A percentile compares a stretch with the other conserved stretches of the same genome.
These are phyloP conservation scores for Idaea straminata DNA, from an alignment of 2,888 invertebrate genomes.

Conservation along the genomic window DNA sequence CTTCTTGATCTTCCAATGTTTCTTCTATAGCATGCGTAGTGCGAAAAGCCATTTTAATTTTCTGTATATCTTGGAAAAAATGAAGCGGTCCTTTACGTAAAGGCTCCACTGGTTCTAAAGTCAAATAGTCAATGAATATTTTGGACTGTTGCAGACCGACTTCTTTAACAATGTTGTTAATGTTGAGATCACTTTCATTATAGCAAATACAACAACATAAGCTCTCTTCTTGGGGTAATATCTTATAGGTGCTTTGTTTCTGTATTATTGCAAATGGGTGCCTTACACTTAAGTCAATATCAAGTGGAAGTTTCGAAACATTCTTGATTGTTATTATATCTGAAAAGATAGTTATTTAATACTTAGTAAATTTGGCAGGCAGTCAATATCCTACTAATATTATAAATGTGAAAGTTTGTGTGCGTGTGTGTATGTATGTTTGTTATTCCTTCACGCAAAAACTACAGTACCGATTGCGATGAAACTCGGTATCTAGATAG, in stretches of 20 bases:
- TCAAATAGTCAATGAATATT: slow-evolving; percentile 61
- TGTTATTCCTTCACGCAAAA: too few relatives aligned
- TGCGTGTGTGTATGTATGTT: too few relatives aligned
- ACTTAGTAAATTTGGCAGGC: too few relatives aligned
- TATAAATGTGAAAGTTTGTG: too few relatives aligned
- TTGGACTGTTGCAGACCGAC: slow-evolving; percentile 47
- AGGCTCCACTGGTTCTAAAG: slow-evolving; percentile 58
- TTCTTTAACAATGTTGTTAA: slow-evolving; percentile 47
- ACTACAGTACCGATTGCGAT: too few relatives aligned
- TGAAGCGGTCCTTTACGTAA: slow-evolving; percentile 50
- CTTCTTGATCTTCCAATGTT: slow-evolving; percentile 63
- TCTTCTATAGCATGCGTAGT: slow-evolving; percentile 61
- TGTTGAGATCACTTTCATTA: slow-evolving; percentile 56
- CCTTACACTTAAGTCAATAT: slow-evolving; percentile 66
- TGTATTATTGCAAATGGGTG: slow-evolving; percentile 75
- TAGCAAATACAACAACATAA: slow-evolving; percentile 66
- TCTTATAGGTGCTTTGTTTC: slow-evolving; percentile 59
- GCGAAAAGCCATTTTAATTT: slow-evolving; percentile 69
- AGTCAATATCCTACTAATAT: too few relatives aligned
- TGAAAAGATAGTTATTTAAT: slow-evolving; percentile 37
- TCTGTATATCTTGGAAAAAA: slow-evolving; percentile 70
- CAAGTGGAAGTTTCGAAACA: slow-evolving; percentile 72
- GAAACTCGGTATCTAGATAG: too few relatives aligned
- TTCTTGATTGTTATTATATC: slow-evolving; percentile 79
- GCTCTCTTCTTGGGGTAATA: slow-evolving; percentile 51